Base-by-base conservation (phyloP, 2,888 invertebrate genomes). In the Kryphioiulus occultus region DNA sequence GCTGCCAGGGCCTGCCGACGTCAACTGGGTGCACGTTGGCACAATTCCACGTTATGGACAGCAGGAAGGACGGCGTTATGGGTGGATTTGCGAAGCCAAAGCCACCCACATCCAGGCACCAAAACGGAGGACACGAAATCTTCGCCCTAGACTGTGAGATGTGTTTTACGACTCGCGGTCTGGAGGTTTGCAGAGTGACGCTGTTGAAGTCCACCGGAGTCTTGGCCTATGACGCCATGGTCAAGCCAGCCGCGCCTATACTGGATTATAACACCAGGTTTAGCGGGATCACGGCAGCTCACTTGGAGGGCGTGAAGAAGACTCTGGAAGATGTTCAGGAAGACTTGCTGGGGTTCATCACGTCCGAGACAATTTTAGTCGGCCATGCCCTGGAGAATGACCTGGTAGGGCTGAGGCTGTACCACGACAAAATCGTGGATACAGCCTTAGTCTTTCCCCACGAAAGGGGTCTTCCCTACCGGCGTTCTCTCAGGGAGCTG, bases 321-420 rank as follows among this genome's bases (percentile, higher is more conserved):
- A 88, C 89, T 2, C 85, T 90, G 19, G 87, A 85, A 10, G 89
- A 90, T 17, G 91, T 90, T 0, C 90, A 90, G 84, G 89, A 88
- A 4, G 89, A 89, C 30, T 85, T 91, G 19, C 83, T 90, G 86
- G 83, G 87, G 17, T 85, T 90, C 15, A 94, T 98, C 89, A 94
- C 94, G 89, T 94, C 95, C 10, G 95, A 97, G 89, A 96, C 92
- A 15, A 93, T 93, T 47, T 90, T 93, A 5, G 91, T 93, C 17
- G 93, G 93, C 4, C 93, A 93, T 90, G 92, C 92, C 88, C 90
- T 93, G 85, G 92, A 92, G 89, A 92, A 92, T 90, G 93, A 92
- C 90, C 90, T 93, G n/a, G 89, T 91, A 4, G 91, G 92, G 3
- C 90, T 93, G n/a, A 92, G 92, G 90, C 91, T 93, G 12, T 44